Percentiles rank a stretch among this genome's conserved stretches.
These are phyloP conservation scores for Acheta domesticus DNA, from an alignment of 2,888 invertebrate species.

Conservation along the genomic window DNA sequence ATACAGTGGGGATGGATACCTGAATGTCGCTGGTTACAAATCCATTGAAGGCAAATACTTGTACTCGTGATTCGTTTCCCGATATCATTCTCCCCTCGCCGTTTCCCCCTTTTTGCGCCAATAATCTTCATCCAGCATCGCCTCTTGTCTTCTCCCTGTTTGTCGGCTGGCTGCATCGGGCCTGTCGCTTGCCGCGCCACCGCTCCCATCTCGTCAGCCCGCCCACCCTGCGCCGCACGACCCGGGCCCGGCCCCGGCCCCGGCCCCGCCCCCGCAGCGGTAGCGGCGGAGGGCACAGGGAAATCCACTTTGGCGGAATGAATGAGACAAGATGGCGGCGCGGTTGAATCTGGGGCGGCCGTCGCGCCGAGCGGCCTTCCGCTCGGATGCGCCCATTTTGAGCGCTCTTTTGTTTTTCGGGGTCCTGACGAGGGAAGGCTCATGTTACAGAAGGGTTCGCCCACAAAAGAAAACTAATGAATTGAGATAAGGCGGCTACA, in stretches of 20 bases:
- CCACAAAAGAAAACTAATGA: background rate
- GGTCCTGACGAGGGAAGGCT: background rate
- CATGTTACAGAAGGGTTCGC: background rate
- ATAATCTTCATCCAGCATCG: too few relatives aligned
- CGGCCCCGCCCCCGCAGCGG: background rate
- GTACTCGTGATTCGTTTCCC: too few relatives aligned
- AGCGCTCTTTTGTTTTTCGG: conserved; percentile 3
- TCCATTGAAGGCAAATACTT: too few relatives aligned
- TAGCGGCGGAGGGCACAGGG: background rate
- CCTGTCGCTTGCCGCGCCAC: background rate
- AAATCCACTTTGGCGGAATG: conserved; percentile 5
- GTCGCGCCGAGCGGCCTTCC: background rate
- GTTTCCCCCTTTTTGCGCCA: too few relatives aligned
- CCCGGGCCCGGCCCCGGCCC: background rate
- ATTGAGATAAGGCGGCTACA: background rate
- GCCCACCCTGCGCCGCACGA: background rate
- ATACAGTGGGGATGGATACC: too few relatives aligned
- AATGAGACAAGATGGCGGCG: conserved; percentile 1
- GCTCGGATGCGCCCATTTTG: background rate
- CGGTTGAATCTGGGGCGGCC: background rate
- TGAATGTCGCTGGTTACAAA: too few relatives aligned
- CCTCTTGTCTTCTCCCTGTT: too few relatives aligned
- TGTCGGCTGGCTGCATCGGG: too few relatives aligned
- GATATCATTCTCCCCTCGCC: too few relatives aligned
- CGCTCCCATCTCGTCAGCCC: background rate